Percentiles rank a stretch among this genome's conserved stretches.
Conservation (phyloP, 2,797 vertebrate genomes). For the Tenualosa ilisha region DNA sequence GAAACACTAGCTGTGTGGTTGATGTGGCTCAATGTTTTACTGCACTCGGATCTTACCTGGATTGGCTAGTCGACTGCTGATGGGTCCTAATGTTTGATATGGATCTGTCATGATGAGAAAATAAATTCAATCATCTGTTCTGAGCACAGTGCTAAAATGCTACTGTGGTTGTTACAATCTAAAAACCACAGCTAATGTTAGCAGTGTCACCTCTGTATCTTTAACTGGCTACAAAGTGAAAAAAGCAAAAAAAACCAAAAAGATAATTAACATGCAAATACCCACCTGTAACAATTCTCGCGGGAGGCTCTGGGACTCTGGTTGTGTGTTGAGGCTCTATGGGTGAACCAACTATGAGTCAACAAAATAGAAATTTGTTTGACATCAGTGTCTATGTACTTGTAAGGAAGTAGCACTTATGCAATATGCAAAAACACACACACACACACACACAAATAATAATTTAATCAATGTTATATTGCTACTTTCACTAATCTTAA, state of each 20-base stretch:
- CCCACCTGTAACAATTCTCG: constrained; percentile 71
- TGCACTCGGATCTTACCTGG: constrained; percentile 73
- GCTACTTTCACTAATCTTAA: not conserved
- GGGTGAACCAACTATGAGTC: constrained; percentile 62
- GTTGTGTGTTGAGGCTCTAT: constrained; percentile 75
- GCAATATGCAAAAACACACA: no score
- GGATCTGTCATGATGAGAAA: constrained; percentile 71
- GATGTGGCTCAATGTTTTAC: not conserved
- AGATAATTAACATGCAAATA: not conserved
- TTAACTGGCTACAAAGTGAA: not conserved
- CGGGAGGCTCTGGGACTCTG: constrained; percentile 69
- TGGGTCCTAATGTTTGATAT: constrained; percentile 81
- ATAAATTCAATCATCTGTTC: constrained; percentile 22
- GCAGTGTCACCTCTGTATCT: not conserved
- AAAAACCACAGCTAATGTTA: not conserved
- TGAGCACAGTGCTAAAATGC: not conserved
- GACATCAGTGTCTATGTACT: not conserved
- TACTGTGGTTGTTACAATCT: not conserved
- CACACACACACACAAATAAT: no score
- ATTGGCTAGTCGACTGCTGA: constrained; percentile 83
- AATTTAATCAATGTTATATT: no score
- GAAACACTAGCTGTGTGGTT: constrained; percentile 61
- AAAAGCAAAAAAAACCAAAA: not conserved
- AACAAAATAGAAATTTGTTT: not conserved
- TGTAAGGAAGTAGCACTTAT: no score